A percentile compares a stretch with the other conserved stretches of the same genome.
phyloP scores from a whole-genome alignment of 2,888 invertebrate species.

The Hylaea fasciaria region DNA sequence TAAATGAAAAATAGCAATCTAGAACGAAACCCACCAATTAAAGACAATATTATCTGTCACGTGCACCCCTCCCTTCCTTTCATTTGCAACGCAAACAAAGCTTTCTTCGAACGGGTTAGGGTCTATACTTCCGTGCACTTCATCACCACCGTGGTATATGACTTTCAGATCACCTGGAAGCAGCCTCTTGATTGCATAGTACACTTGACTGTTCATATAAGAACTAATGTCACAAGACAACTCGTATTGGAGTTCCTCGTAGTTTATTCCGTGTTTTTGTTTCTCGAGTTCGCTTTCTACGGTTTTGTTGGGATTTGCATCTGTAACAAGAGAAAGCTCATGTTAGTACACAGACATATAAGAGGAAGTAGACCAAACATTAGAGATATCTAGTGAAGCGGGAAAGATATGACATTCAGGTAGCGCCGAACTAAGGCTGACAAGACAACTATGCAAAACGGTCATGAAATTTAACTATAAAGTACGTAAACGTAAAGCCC shows the following conservation, averaged over 20 bases:
- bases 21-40: constrained; percentile 75
- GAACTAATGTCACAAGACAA: constrained; percentile 89
- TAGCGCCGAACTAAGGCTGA: too few relatives aligned
- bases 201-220: constrained; percentile 90
- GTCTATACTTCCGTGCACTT: constrained; percentile 74
- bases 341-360: too few relatives aligned
- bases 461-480: too few relatives aligned
- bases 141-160: constrained; percentile 85
- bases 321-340: constrained; percentile 53
- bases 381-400: too few relatives aligned
- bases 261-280: constrained; percentile 47
- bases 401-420: too few relatives aligned
- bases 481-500: too few relatives aligned
- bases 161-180: constrained; percentile 93
- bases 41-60: constrained; percentile 93
- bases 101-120: constrained; percentile 90
- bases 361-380: too few relatives aligned
- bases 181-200: constrained; percentile 92
- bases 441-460: too few relatives aligned
- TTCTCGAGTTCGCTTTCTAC: constrained; percentile 71
- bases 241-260: constrained; percentile 79
- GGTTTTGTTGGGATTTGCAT: constrained; percentile 73
- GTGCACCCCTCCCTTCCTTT: constrained; percentile 91
- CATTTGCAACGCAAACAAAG: constrained; percentile 86
- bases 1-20: background rate